phyloP scores from a whole-genome alignment of 2,113 vertebrate species.

The Triplophysa tibetana region DNA sequence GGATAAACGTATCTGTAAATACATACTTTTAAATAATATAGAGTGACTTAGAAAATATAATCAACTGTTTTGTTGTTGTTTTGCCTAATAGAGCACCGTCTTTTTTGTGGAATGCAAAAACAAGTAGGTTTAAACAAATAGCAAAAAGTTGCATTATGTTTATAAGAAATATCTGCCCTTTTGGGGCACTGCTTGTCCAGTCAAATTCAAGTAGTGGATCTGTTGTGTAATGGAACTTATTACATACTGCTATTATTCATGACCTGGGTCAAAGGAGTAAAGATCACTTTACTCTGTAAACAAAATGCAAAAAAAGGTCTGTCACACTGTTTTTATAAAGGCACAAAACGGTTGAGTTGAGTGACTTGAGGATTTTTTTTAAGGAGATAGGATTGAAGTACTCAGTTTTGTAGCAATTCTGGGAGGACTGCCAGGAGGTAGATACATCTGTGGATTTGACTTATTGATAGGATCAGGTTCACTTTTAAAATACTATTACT shows the following conservation, averaged over 20 bases:
- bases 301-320: not conserved
- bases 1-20: no score
- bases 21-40: no score
- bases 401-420: slow-evolving; percentile 31
- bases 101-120: no score
- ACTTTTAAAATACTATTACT: slow-evolving; percentile 16
- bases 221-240: not conserved
- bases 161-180: no score
- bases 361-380: slow-evolving; percentile 5
- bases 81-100: no score
- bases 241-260: not conserved
- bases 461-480: not conserved
- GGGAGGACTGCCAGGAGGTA: slow-evolving; percentile 28
- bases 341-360: not conserved
- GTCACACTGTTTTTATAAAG: not conserved
- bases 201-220: not conserved
- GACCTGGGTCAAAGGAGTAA: not conserved
- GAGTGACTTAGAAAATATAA: no score
- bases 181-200: no score
- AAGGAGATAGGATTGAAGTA: not conserved
- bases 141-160: no score
- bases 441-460: not conserved
- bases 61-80: no score
- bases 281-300: not conserved
- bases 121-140: no score